Base-by-base conservation (phyloP, 1,140 invertebrate species). In the Pseudomyrmex pallidus region DNA sequence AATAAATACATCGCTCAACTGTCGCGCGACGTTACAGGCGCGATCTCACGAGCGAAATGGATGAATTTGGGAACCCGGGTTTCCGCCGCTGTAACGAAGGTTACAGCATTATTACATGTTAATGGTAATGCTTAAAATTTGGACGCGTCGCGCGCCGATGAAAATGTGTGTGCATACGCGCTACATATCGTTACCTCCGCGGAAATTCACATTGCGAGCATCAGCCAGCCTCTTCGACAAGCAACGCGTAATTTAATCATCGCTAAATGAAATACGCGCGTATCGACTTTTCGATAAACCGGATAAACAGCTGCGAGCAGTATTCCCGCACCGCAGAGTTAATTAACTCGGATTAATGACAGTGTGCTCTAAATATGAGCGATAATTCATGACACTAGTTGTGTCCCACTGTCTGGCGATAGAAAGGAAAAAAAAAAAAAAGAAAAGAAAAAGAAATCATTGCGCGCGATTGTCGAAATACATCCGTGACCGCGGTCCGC, bases 201-300 rank as follows among this genome's bases (percentile, higher is more conserved):
- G 44, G 44, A 50, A 35, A 80, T 72, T 66, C 35, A 59, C 78
- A 44, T 46, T 74, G 73, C 68, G 84, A 64, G 59, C 68, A 56
- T 85, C 84, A 70, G 50, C 15, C 7, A 44, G 74, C 22, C 64
- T 73, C 76, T 13, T 52, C 50, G 50, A 52, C 74, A 35, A 35
- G 86, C 86, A 87, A 78, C 86, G 61, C 52, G 74, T 77, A 87
- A 87, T 86, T 87, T 78, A 87, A 84, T 87, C 74, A 87, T 73
- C 85, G 66, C 72, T 83, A 87, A 87, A 87, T 76, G 62, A 63
- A 63, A 63, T 62, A 20, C 20, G 57, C 61, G 61, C 72, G 85
- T 78, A 87, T 87, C 85, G 86, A 87, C 82, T 84, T 87, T 87
- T 87, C 85, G 82, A 84, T 74, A 87, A 87, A 87, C 86, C 84